Conservation (phyloP, 1,140 invertebrate species). For the silkworm (Bombyx mori) region ASM3026992v2 NC_085127.1:8524501-8525000, state of each 20-base stretch:
- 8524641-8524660: conserved; percentile 32
- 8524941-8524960: conserved; percentile 15
- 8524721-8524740: too few relatives aligned
- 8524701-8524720: too few relatives aligned
- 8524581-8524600: conserved; percentile 9
- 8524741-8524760: too few relatives aligned
- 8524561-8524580: neutral
- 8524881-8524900: conserved; percentile 43
- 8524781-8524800: too few relatives aligned
- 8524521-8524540: conserved; percentile 5
- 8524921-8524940: conserved; percentile 31
- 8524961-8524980: conserved; percentile 9
- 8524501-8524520: conserved; percentile 2
- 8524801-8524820: conserved; percentile 7
- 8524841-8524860: conserved; percentile 7
- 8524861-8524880: conserved; percentile 30
- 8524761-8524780: too few relatives aligned
- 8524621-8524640: conserved; percentile 7
- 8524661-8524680: conserved; percentile 25
- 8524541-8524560: neutral
- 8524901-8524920: conserved; percentile 23
- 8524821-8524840: conserved; percentile 6
- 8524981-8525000: conserved; percentile 6
- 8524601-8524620: conserved; percentile 6
- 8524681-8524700: conserved; percentile 5